A percentile compares a stretch with the other conserved stretches of the same genome.
phyloP scores from a whole-genome alignment of 2,797 vertebrate species.

The Malacoctenus gilli region DNA sequence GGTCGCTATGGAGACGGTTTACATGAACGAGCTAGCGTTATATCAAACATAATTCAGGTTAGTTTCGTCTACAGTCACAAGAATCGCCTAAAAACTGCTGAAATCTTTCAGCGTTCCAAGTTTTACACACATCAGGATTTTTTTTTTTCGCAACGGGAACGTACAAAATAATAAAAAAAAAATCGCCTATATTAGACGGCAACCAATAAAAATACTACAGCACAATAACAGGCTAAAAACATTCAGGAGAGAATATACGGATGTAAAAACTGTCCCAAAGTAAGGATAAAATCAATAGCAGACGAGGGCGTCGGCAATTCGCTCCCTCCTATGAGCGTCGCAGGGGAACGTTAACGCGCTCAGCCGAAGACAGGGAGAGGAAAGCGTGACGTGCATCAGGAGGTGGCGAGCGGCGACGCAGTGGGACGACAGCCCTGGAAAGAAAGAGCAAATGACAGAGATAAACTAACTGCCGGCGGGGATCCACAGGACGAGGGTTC shows the following conservation, averaged over 20 bases:
- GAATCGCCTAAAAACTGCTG: conserved; percentile 46
- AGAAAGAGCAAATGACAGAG: conserved; percentile 83
- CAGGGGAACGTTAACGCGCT: conserved; percentile 83
- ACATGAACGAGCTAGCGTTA: conserved; percentile 15
- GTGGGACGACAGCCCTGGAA: conserved; percentile 80
- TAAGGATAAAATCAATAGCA: conserved; percentile 72
- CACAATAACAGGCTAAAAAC: conserved; percentile 68
- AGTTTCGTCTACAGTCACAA: conserved; percentile 58
- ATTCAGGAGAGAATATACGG: conserved; percentile 44
- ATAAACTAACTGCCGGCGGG: conserved; percentile 68
- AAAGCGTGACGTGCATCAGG: conserved; percentile 81
- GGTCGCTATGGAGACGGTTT: conserved; percentile 15
- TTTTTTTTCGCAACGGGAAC: conserved; percentile 51
- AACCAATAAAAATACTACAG: conserved; percentile 67
- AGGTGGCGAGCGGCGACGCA: conserved; percentile 79
- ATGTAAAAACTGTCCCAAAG: conserved; percentile 73
- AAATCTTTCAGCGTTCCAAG: conserved; percentile 43
- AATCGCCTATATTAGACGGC: conserved; percentile 50
- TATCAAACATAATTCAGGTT: conserved; percentile 40
- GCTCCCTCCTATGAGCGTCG: conserved; percentile 78
- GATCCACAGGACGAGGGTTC: conserved; percentile 49
- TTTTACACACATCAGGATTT: conserved; percentile 57
- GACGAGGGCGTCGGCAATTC: conserved; percentile 74
- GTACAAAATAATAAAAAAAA: conserved; percentile 28
- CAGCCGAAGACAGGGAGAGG: conserved; percentile 79